Conservation (phyloP, 2,797 vertebrate species). For the Cynodonichthys magdalenae region DNA sequence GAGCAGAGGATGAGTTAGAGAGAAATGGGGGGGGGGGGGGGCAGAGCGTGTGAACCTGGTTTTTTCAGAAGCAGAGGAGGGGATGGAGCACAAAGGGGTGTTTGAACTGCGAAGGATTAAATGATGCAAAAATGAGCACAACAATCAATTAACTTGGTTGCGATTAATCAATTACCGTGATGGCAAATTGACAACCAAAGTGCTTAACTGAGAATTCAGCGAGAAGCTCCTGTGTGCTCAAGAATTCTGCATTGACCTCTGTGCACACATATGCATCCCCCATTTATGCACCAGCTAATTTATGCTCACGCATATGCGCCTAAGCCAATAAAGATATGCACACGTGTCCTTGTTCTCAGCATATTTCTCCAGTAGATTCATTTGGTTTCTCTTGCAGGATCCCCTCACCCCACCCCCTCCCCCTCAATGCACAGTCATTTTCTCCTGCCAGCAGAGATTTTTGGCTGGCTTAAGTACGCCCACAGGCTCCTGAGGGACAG, state of each 20-base stretch:
- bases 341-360: slow-evolving; percentile 39
- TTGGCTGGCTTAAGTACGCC: slow-evolving; percentile 76
- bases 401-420: slow-evolving; percentile 2
- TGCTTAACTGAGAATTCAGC: slow-evolving; percentile 52
- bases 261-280: slow-evolving; percentile 19
- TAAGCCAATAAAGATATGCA: slow-evolving; percentile 47
- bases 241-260: slow-evolving; percentile 66
- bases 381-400: slow-evolving; percentile 35
- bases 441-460: slow-evolving; percentile 65
- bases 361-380: slow-evolving; percentile 45
- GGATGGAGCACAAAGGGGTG: slow-evolving; percentile 51
- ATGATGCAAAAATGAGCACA: slow-evolving; percentile 59
- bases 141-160: slow-evolving; percentile 74
- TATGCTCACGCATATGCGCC: slow-evolving; percentile 29
- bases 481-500: slow-evolving; percentile 72
- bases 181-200: slow-evolving; percentile 52
- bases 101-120: slow-evolving; percentile 69
- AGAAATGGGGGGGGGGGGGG: slow-evolving; percentile 28
- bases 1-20: slow-evolving; percentile 29
- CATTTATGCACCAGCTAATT: slow-evolving; percentile 33
- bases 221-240: slow-evolving; percentile 27
- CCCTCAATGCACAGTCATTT: slow-evolving; percentile 40
- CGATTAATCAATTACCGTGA: slow-evolving; percentile 69
- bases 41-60: slow-evolving; percentile 68
- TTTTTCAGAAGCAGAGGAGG: slow-evolving; percentile 35